Evolutionary conservation across 2,797 vertebrate genomes (phyloP).

Genomic region (Acipenser transmontanus): DNA sequence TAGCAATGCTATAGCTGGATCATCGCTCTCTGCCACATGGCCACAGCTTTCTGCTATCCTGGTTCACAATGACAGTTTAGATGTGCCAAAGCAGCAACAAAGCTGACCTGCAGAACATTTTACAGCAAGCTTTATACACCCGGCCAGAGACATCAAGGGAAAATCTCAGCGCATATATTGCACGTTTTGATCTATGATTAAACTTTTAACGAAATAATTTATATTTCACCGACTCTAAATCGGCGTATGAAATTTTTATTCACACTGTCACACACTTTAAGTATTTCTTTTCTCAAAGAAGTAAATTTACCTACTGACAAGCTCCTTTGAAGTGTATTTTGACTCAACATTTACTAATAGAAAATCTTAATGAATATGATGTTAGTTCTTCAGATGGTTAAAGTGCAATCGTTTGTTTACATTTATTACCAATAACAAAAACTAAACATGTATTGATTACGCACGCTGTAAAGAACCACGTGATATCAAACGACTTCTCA

Average conservation of each 20-base stretch:
- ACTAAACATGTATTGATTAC: too few relatives aligned
- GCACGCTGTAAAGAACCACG: too few relatives aligned
- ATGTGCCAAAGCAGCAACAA: constrained; percentile 31
- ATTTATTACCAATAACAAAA: not conserved
- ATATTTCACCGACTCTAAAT: constrained; percentile 91
- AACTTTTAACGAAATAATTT: constrained; percentile 88
- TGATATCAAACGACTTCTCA: too few relatives aligned
- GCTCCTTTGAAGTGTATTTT: constrained; percentile 50
- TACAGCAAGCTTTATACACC: constrained; percentile 44
- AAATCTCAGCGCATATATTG: constrained; percentile 74
- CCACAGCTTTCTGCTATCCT: constrained; percentile 22
- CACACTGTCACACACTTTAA: constrained; percentile 65
- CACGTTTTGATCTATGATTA: constrained; percentile 81
- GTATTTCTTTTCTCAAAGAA: constrained; percentile 60
- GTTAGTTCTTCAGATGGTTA: not conserved
- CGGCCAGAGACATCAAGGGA: constrained; percentile 63
- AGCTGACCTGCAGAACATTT: constrained; percentile 28
- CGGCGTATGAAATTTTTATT: constrained; percentile 84
- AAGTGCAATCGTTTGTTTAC: not conserved
- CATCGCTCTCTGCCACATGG: not conserved
- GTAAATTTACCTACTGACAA: constrained; percentile 45
- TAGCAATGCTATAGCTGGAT: not conserved
- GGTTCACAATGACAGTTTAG: constrained; percentile 30
- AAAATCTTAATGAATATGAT: too few relatives aligned
- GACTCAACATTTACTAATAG: not conserved